phyloP scores from a whole-genome alignment of 2,888 invertebrate species.

The Dryadula phaetusa region DNA sequence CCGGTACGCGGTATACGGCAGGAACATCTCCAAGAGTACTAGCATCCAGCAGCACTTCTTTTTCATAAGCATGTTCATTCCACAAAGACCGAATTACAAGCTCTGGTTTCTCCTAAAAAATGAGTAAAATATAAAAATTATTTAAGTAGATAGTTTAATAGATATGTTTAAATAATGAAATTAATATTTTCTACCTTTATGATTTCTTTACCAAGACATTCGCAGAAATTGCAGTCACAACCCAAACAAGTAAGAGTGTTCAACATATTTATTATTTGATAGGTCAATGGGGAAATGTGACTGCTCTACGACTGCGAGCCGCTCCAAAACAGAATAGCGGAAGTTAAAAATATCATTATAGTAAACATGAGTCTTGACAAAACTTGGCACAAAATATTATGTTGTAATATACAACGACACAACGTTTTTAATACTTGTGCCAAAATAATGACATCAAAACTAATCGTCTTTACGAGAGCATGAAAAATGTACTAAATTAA shows the following conservation, averaged over 20 bases:
- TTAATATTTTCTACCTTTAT: constrained; percentile 36
- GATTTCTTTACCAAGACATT: constrained; percentile 35
- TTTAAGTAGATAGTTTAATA: background rate
- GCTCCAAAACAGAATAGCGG: constrained; percentile 38
- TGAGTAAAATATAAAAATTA: background rate
- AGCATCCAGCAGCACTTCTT: constrained; percentile 82
- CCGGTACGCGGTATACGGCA: constrained; percentile 85
- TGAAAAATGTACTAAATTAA: background rate
- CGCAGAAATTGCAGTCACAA: constrained; percentile 42
- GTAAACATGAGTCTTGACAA: constrained; percentile 31
- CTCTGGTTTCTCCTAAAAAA: constrained; percentile 67
- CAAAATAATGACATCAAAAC: constrained; percentile 25
- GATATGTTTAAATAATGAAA: too few species aligned
- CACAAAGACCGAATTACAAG: constrained; percentile 63
- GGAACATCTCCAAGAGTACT: constrained; percentile 87
- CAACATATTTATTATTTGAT: constrained; percentile 39
- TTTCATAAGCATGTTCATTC: constrained; percentile 60
- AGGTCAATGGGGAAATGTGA: constrained; percentile 31
- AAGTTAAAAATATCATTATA: constrained; percentile 36
- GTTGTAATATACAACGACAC: constrained; percentile 31
- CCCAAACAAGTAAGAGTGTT: constrained; percentile 43
- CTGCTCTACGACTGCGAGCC: constrained; percentile 33
- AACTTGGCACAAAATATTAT: constrained; percentile 35
- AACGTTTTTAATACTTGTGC: constrained; percentile 35
- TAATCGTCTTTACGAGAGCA: constrained; percentile 13